Evolutionary conservation across 1,140 invertebrate genomes (phyloP), one percentile per base, ranked within the genome.

Genomic region (Maconellicoccus hirsutus): DNA sequence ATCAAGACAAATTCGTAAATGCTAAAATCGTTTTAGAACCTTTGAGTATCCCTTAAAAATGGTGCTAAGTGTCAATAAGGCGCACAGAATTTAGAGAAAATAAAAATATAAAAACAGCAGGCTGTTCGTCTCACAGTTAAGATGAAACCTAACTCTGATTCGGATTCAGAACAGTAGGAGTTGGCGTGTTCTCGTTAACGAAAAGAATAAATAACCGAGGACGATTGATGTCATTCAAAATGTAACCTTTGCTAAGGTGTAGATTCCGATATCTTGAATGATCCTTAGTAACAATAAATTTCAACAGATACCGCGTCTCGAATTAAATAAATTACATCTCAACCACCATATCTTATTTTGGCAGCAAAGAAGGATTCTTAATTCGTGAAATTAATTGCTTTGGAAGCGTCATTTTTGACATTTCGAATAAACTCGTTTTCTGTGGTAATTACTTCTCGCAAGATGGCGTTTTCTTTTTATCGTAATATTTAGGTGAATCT

Each of bases 121-220:
- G 42, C 42, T 52, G 42, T 52, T 52, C 42, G 42, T 6, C 42
- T 52, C 29, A 33, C 29, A 33, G 29, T 33, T 12, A 33, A 33
- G 29, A 33, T 52, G 42, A 52, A 52, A 52, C n/a, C n/a, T 16
- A 52, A 52, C 42, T 52, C 42, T 52, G 42, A 52, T 52, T 52
- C 42, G 6, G 42, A 52, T 52, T 52, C 42, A 52, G n/a, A 52
- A 52, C 42, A 52, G 42, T 52, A 52, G 42, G 42, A 52, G 42
- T 52, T 52, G 42, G 42, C 42, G 42, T 52, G 42, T 52, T 52
- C 42, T 52, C 42, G 42, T 52, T 52, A 52, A 52, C 42, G 42
- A 52, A 8, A 52, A 52, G 42, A 52, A 52, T 52, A 52, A 52
- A 52, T 52, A 52, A 52, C 42, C 42, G 6, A 14, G 42, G 10